Base-by-base conservation (phyloP, 2,113 vertebrate genomes). In the Nerophis ophidion region DNA sequence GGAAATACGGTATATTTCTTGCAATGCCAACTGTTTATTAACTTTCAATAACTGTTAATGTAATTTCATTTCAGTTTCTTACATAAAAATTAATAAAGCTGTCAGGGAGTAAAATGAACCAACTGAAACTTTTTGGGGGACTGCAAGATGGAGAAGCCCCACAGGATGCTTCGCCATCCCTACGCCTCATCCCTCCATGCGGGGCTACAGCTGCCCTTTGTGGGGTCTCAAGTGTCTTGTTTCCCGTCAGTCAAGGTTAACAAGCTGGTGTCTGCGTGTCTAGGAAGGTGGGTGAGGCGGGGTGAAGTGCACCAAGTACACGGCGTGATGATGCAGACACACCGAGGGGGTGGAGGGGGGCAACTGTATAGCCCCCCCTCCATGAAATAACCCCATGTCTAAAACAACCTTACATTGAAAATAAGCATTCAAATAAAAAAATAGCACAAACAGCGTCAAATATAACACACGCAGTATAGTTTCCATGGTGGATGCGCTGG, bases 201-300 rank as follows among this genome's bases (percentile, higher is more conserved):
- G 15, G 14, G 34, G 35, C 52, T 36, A 7, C 7, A 7, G 15
- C 35, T 55, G 35, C 53, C 35, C 35, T 40, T 40, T 7, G 3
- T n/a, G 15, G 35, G 16, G 38, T 15, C 36, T 56, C 54, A 42
- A 38, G 54, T 56, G 54, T 42, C 53, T 40, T 38, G 77, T 63
- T 87, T 82, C 78, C 81, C 79, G 79, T 78, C 78, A 83, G 85
- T 80, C 88, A 86, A 88, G 88, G 88, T 89, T 89, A 90, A 89
- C 82, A 83, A 87, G 83, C 81, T 76, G 67, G 72, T 84, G 84
- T 86, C 86, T 87, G 80, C 79, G 71, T 80, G 75, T 75, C 68
- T 71, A 71, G 77, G 52, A 51, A 62, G 64, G 74, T 50, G 60
- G 36, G n/a, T 50, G 62, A 52, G 57, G 48, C 52, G 72, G 72